Conservation (phyloP, 2,113 vertebrate genomes). For the Corythornis vintsioides region DNA sequence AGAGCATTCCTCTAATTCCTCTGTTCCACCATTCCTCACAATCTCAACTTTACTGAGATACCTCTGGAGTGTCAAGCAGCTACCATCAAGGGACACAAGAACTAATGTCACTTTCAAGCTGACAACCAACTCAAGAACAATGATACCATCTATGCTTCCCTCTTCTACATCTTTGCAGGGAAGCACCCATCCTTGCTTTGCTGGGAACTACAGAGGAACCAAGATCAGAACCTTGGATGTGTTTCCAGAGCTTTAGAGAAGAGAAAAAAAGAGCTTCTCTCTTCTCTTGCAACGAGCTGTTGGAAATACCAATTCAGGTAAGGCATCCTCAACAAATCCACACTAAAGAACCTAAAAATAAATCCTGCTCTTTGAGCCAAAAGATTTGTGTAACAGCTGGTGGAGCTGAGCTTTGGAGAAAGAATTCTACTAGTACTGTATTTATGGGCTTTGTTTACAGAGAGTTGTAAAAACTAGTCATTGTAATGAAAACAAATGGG, state of each 20-base stretch:
- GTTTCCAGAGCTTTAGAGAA: background rate
- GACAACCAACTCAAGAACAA: background rate
- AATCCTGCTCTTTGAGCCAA: background rate
- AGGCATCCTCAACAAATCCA: background rate
- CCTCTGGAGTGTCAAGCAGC: background rate
- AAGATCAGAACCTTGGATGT: background rate
- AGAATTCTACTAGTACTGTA: background rate
- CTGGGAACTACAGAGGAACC: background rate
- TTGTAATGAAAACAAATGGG: slow-evolving; percentile 63
- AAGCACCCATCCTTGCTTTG: background rate
- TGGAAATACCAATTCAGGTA: background rate
- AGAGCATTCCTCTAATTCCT: background rate
- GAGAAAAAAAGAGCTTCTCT: background rate
- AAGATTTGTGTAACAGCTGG: slow-evolving; percentile 26
- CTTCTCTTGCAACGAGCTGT: background rate
- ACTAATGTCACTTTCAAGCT: background rate
- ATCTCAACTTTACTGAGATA: background rate
- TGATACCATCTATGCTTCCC: background rate
- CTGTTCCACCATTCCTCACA: background rate
- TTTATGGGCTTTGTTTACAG: slow-evolving; percentile 44
- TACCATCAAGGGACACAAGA: background rate
- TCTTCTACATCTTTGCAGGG: background rate
- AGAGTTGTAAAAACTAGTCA: slow-evolving; percentile 57
- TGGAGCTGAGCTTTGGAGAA: background rate
- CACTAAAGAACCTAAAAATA: background rate